Evolutionary conservation across 1,140 invertebrate genomes (phyloP).

Genomic region (Dendroctonus ponderosae): DNA sequence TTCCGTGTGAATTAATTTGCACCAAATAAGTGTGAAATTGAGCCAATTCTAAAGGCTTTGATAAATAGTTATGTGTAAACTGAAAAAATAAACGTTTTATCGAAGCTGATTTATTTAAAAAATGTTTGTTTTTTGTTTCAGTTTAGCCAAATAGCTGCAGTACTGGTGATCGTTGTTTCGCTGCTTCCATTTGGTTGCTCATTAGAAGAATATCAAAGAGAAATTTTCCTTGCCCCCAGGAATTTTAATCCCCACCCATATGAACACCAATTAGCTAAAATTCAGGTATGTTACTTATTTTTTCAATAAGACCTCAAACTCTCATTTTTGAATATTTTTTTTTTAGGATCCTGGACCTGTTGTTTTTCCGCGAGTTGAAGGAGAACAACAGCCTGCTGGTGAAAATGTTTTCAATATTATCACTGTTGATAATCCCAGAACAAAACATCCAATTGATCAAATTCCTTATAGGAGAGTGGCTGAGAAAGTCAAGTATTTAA

Average conservation of each 20-base stretch:
- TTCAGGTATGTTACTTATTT: conserved; percentile 6
- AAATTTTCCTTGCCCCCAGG: conserved; percentile 43
- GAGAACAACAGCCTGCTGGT: conserved; percentile 1
- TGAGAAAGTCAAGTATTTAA: conserved; percentile 37
- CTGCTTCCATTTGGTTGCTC: not conserved
- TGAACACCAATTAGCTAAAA: conserved; percentile 30
- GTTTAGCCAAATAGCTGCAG: no score
- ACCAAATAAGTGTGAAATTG: no score
- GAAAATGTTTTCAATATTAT: conserved; percentile 37
- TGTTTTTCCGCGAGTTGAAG: conserved; percentile 10
- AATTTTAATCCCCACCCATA: conserved; percentile 48
- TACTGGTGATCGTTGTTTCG: no score
- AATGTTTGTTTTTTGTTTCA: no score
- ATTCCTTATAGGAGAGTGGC: conserved; percentile 42
- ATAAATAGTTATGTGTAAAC: no score
- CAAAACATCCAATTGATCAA: conserved; percentile 37
- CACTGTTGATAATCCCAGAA: conserved; percentile 13
- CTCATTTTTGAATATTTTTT: conserved; percentile 1
- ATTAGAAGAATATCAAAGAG: conserved; percentile 41
- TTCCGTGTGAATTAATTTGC: not conserved
- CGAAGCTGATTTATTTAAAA: no score
- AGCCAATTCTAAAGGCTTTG: no score
- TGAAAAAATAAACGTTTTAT: no score
- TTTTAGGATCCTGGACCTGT: conserved; percentile 20
- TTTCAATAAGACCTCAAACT: not conserved